phyloP scores from a whole-genome alignment of 2,113 vertebrate species.

The Pterocles orientalis region DNA sequence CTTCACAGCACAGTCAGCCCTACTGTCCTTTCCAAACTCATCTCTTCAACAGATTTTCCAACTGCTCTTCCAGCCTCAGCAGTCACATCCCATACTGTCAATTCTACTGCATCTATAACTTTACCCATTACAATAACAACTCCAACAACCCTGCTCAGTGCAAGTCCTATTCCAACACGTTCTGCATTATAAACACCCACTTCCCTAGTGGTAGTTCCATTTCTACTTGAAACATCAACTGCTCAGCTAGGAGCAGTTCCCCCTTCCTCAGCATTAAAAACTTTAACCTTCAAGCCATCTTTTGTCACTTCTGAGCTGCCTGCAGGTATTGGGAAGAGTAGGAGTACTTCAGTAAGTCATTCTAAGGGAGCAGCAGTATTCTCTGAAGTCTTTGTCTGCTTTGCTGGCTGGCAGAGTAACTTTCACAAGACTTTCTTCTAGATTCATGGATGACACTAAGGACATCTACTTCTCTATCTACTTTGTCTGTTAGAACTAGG shows the following conservation, averaged over 20 bases:
- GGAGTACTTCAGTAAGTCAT: conserved; percentile 7
- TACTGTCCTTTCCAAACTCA: conserved; percentile 10
- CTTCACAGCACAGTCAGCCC: not conserved
- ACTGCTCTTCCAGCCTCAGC: not conserved
- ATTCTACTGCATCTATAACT: not conserved
- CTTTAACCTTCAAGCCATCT: not conserved
- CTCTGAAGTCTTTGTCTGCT: not conserved
- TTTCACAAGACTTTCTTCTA: not conserved
- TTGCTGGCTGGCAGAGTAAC: not conserved
- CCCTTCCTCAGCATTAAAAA: not conserved
- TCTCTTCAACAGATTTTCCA: conserved; percentile 31
- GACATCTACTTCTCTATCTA: not conserved
- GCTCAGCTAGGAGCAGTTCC: not conserved
- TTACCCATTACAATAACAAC: not conserved
- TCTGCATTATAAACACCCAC: not conserved
- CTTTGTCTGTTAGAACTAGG: not conserved
- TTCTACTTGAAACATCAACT: not conserved
- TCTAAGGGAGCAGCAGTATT: not conserved
- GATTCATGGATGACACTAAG: not conserved
- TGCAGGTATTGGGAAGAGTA: conserved; percentile 13
- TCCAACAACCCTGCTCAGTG: not conserved
- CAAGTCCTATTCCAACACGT: not conserved
- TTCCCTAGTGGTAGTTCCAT: not conserved
- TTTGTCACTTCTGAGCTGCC: conserved; percentile 32
- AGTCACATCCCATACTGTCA: not conserved